phyloP scores from a whole-genome alignment of 2,113 vertebrate species.

The Reinhardtius hippoglossoides region DNA sequence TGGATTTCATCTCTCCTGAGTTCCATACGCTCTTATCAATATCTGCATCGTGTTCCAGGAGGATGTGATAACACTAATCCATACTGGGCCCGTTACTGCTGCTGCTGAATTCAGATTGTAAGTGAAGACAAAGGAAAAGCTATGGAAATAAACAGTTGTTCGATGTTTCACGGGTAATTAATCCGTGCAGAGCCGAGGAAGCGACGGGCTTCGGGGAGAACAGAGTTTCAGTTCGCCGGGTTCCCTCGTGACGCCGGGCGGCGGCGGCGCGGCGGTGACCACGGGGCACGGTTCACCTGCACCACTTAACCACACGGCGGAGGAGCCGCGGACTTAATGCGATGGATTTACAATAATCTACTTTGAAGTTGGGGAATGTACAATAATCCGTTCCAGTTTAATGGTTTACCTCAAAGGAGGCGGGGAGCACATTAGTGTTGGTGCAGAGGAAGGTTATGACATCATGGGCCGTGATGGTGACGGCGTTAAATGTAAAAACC shows the following conservation, averaged over 20 bases:
- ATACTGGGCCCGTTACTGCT: slow-evolving; percentile 27
- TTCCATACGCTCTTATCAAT: slow-evolving; percentile 18
- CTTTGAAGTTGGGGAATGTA: slow-evolving; percentile 8
- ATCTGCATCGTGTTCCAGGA: not conserved
- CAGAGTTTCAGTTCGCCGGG: no score
- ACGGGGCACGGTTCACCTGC: not conserved
- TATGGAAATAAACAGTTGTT: not conserved
- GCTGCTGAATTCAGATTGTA: not conserved
- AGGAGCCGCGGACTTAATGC: not conserved
- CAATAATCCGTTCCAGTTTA: slow-evolving; percentile 3
- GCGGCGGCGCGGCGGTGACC: not conserved
- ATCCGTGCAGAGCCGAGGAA: no score
- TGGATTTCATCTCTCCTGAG: slow-evolving; percentile 13
- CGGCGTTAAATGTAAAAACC: no score
- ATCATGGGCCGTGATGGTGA: not conserved
- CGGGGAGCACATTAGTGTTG: slow-evolving; percentile 3
- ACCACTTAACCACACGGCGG: not conserved
- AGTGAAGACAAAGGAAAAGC: not conserved
- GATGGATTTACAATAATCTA: slow-evolving; percentile 2
- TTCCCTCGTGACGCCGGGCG: no score
- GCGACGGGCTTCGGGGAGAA: no score
- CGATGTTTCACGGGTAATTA: not conserved
- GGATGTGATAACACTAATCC: not conserved
- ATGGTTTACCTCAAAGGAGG: slow-evolving; percentile 13
- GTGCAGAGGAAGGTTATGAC: not conserved